Evolutionary conservation across 2,113 vertebrate genomes (phyloP).

Genomic region (Phalacrocorax pelagicus): DNA sequence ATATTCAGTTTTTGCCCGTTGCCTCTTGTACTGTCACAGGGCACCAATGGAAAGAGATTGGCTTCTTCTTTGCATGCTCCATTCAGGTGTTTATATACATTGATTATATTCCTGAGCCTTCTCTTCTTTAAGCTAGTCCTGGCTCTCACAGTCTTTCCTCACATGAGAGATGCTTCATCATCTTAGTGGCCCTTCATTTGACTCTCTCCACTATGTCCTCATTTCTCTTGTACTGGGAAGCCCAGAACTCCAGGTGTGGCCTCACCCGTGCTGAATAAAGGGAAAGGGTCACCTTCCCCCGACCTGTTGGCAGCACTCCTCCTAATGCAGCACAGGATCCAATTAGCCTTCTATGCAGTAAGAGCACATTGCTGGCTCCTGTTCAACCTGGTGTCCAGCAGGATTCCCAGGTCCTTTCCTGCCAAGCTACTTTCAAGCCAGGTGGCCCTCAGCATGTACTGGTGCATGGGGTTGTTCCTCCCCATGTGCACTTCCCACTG

Average conservation of each 20-base stretch:
- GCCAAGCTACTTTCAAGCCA: neutral
- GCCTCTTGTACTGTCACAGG: neutral
- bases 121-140: neutral
- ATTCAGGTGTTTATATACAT: neutral
- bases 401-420: neutral
- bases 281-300: neutral
- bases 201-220: neutral
- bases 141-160: neutral
- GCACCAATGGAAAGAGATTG: neutral
- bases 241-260: neutral
- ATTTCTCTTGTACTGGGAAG: neutral
- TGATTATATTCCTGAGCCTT: neutral
- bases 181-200: neutral
- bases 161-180: neutral
- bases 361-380: neutral
- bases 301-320: neutral
- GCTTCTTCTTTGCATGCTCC: neutral
- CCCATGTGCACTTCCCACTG: neutral
- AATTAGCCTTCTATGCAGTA: neutral
- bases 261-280: neutral
- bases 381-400: neutral
- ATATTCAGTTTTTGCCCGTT: neutral
- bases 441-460: neutral
- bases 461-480: neutral
- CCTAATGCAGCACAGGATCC: neutral